Base-by-base conservation (phyloP, 2,888 invertebrate genomes). In the Plebejus anna region DNA sequence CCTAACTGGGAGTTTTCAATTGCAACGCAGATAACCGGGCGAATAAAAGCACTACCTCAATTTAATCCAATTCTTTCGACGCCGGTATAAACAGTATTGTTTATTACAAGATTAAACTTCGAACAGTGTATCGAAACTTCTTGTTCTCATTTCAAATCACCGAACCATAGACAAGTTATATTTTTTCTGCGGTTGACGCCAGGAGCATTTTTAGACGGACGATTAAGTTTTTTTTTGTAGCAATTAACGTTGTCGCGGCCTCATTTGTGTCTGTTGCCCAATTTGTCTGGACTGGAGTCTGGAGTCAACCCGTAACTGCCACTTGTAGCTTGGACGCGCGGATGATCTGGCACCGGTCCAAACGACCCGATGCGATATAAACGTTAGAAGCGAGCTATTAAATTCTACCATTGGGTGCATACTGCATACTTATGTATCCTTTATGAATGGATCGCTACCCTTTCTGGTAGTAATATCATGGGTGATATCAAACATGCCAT, bases 281-380 rank as follows among this genome's bases (percentile, higher is more conserved):
- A 89, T 87, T 88, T 87, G 86, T 86, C 84, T 85, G 85, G 83
- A 81, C 84, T 85, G 85, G 83, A 81, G 84, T 82, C 82, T 82
- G 84, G 84, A 86, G 88, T 84, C 87, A 86, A 84, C 81, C 83
- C 83, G 81, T 78, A 81, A 77, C 83, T 86, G 90, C 90, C 90
- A 92, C 92, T 92, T 92, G 92, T 92, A 87, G 91, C 89, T 84
- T 82, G 84, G 84, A 82, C 83, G 82, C 80, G 79, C 80, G 79
- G 78, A 79, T 84, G 84, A 84, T 84, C 88, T 93, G 92, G 92
- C 91, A 83, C 72, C 75, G 80, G 78, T 82, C 92, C 92, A 92
- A 88, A 82, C 82, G 83, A 75, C 76, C 22, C 72, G 51, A 73
- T 16, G 73, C 6, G 11, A 47, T 72, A 47, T 32, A 73, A 73